Base-by-base conservation (phyloP, 2,888 invertebrate species). In the Keiferia lycopersicella region DNA sequence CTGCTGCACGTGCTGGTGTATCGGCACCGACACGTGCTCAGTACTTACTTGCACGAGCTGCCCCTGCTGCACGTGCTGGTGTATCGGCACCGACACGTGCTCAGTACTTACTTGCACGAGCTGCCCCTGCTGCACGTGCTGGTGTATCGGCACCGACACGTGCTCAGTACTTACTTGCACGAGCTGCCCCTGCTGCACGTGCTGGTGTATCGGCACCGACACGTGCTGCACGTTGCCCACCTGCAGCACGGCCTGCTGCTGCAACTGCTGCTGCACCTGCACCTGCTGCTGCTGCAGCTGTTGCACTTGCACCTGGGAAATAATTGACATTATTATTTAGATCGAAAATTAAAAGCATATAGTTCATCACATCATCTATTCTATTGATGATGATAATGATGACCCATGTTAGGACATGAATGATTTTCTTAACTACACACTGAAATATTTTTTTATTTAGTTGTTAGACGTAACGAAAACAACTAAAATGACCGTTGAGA, bases 211-310 rank as follows among this genome's bases (percentile, higher is more conserved):
- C 1, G 89, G 90, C 71, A 91, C 82, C 0, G 88, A 79, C 0
- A 91, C 82, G 69, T 91, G 91, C 68, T 88, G 91, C 73, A 92
- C 86, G 67, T 84, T 81, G 73, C 88, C 87, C 63, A 91, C 90
- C 67, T 89, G 88, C 78, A 90, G 66, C 79, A 89, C 86, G 3
- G 83, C 84, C 68, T 87, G 88, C 69, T 88, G 90, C 72, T 81
- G 76, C 69, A 80, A 72, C 66, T 84, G 83, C 45, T 80, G 73
- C 50, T 71, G 70, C 58, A 76, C 76, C 6, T 74, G 72, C 26
- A 72, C 74, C 12, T 79, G 80, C 14, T 77, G 75, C 38, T 80
- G 80, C 45, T 80, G 81, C 57, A 74, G 4, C 69, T 68, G 75
- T 41, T 74, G 73, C 39, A 71, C 70, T 11, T 78, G 74, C 16